Conservation (phyloP, 1,140 invertebrate genomes). For the Lepidurus arcticus region DNA sequence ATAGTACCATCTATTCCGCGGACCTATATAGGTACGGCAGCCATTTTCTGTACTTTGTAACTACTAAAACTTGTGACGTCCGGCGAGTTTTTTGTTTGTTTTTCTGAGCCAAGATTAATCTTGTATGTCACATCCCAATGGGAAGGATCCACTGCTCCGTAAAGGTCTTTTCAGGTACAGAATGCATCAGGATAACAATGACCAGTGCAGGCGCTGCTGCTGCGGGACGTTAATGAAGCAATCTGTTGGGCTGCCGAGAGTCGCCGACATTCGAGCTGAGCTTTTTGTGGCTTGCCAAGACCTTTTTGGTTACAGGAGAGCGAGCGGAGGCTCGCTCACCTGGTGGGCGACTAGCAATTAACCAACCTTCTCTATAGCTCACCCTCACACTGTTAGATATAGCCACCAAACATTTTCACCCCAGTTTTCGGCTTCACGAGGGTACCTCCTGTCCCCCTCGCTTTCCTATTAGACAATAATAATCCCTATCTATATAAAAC, state of each 20-base stretch:
- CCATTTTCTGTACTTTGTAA: too few species aligned
- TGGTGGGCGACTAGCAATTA: constrained; percentile 13
- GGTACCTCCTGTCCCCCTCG: neutral
- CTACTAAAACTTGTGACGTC: too few species aligned
- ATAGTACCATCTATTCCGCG: too few species aligned
- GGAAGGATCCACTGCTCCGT: neutral
- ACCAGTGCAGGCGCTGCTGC: neutral
- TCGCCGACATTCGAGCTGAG: constrained; percentile 13
- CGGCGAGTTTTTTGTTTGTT: too few species aligned
- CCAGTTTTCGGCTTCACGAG: too few species aligned
- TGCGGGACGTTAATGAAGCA: constrained; percentile 18
- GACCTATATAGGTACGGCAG: too few species aligned
- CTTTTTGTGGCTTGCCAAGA: neutral
- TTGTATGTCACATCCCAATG: neutral
- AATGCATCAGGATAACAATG: neutral
- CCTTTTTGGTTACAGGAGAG: neutral
- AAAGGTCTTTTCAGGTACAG: neutral
- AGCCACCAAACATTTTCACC: too few species aligned
- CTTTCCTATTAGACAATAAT: constrained; percentile 19
- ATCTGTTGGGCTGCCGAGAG: neutral
- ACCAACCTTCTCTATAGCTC: neutral
- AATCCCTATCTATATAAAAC: neutral
- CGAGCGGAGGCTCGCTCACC: neutral
- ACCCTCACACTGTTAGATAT: too few species aligned
- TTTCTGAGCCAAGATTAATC: neutral